Conservation (phyloP, 2,113 vertebrate genomes). For the Trochalopteron elliotii region DNA sequence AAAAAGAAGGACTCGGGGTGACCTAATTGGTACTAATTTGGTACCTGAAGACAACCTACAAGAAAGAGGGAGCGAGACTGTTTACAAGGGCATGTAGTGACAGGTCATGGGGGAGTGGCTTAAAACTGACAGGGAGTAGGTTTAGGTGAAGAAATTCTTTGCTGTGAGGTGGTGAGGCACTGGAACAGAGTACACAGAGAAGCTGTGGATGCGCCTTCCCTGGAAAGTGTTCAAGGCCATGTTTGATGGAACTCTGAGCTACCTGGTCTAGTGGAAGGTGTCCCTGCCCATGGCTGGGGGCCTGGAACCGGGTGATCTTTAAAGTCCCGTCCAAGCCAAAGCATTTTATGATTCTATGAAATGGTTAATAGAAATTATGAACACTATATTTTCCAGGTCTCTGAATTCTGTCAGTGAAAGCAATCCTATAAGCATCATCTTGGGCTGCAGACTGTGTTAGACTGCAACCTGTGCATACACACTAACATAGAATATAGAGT, state of each 20-base stretch:
- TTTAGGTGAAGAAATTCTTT: background rate
- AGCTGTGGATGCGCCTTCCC: too few species aligned
- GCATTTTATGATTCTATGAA: background rate
- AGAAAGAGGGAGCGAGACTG: background rate
- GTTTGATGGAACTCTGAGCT: too few species aligned
- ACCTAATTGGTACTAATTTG: background rate
- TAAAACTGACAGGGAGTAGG: background rate
- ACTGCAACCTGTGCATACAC: background rate
- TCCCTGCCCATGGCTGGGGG: fast-evolving
- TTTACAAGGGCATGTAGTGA: background rate
- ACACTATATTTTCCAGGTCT: background rate
- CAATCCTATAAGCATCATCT: background rate
- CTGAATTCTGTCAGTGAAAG: background rate
- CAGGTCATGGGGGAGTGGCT: background rate
- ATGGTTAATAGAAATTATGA: background rate
- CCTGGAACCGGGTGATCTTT: background rate
- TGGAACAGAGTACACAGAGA: background rate
- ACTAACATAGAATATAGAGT: background rate
- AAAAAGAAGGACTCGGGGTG: background rate
- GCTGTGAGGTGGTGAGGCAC: background rate
- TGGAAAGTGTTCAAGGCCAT: too few species aligned
- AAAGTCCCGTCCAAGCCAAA: background rate
- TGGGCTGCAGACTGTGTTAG: background rate
- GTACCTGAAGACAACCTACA: background rate
- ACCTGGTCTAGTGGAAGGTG: background rate